Conservation (phyloP, 2,113 vertebrate genomes). For the Leuciscus idus region DNA sequence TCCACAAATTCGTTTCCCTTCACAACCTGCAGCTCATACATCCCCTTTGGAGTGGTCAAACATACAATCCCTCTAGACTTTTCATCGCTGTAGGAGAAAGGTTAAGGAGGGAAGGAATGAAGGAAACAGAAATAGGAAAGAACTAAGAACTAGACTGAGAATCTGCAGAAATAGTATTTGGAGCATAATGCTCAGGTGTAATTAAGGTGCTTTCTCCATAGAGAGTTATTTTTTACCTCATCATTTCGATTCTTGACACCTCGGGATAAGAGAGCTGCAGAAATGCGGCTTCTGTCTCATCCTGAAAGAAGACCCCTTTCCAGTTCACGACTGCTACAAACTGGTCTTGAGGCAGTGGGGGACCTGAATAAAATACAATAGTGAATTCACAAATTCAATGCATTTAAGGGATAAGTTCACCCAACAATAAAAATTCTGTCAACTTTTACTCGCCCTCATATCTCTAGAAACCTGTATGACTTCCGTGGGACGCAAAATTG, state of each 20-base stretch:
- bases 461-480: too few relatives aligned
- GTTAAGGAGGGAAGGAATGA: neutral
- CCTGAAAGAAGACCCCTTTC: slow-evolving; percentile 85
- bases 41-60: slow-evolving; percentile 79
- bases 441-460: neutral
- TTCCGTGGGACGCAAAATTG: neutral
- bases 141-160: neutral
- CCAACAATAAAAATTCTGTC: neutral
- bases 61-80: slow-evolving; percentile 73
- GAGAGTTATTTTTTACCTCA: slow-evolving; percentile 68
- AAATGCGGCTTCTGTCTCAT: slow-evolving; percentile 81
- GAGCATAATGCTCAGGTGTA: neutral
- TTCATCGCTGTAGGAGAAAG: slow-evolving; percentile 70
- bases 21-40: slow-evolving; percentile 79
- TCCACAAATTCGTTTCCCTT: slow-evolving; percentile 77
- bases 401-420: neutral
- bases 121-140: neutral
- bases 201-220: neutral
- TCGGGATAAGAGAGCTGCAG: slow-evolving; percentile 84
- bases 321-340: slow-evolving; percentile 87
- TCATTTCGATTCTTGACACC: slow-evolving; percentile 76
- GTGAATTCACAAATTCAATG: neutral
- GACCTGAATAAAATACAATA: slow-evolving; percentile 75
- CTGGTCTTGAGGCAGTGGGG: slow-evolving; percentile 80
- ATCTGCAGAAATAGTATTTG: neutral